These are phyloP conservation scores for Cherax quadricarinatus DNA, from an alignment of 1,140 invertebrate species.

Conservation along the genomic window DNA sequence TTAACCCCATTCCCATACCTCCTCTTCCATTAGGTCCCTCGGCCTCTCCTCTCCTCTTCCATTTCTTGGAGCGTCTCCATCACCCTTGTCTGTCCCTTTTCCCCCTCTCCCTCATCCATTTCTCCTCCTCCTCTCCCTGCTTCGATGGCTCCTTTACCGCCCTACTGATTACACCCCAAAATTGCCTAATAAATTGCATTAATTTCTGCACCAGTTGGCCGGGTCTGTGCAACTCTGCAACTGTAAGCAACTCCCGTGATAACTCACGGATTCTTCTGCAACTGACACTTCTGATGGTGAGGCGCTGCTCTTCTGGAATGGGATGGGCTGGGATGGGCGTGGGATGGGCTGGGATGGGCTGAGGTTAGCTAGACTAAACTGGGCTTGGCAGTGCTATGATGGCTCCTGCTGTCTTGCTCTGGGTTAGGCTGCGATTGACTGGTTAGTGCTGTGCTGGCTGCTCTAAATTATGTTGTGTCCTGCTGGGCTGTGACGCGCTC, in stretches of 20 bases:
- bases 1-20: too few species aligned
- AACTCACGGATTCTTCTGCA: slow-evolving; percentile 64
- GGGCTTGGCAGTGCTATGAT: too few species aligned
- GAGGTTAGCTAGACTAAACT: too few species aligned
- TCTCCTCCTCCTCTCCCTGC: slow-evolving; percentile 39
- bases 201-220: slow-evolving; percentile 59
- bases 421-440: too few species aligned
- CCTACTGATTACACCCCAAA: slow-evolving; percentile 67
- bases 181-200: slow-evolving; percentile 69
- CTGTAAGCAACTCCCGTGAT: slow-evolving; percentile 57
- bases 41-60: background rate
- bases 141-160: slow-evolving; percentile 66
- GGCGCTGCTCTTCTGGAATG: too few species aligned
- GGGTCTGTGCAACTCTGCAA: slow-evolving; percentile 48
- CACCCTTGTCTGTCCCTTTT: background rate
- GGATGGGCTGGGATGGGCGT: background rate
- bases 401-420: too few species aligned
- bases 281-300: too few species aligned
- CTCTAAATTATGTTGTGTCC: too few species aligned
- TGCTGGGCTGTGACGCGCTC: too few species aligned
- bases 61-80: slow-evolving; percentile 23
- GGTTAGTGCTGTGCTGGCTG: too few species aligned
- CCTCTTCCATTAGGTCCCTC: background rate
- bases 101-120: slow-evolving; percentile 43
- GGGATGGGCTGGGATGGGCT: background rate